Conservation (phyloP, 2,113 vertebrate species). For the Hipposideros armiger region DNA sequence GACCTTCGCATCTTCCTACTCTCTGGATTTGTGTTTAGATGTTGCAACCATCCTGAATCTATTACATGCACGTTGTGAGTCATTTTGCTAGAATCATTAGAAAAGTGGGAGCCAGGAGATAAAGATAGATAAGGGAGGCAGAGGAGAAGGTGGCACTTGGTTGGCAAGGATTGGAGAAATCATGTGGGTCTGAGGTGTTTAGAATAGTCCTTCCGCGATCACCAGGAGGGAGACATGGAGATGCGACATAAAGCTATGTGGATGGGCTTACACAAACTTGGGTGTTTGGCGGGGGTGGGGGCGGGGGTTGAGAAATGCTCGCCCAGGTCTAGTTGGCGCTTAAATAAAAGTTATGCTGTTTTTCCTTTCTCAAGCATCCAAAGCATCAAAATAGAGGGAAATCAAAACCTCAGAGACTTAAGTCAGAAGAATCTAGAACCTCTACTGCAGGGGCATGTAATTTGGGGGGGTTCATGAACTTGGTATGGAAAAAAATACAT, state of each 20-base stretch:
- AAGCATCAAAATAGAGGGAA: not conserved
- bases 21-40: not conserved
- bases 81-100: not conserved
- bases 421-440: not conserved
- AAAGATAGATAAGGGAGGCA: not conserved
- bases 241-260: not conserved
- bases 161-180: not conserved
- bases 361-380: slow-evolving; percentile 1
- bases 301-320: not conserved
- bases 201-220: not conserved
- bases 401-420: not conserved
- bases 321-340: not conserved
- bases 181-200: not conserved
- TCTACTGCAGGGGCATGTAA: not conserved
- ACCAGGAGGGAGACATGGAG: not conserved
- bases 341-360: not conserved
- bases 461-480: not conserved
- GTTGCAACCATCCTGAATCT: not conserved
- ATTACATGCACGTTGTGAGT: not conserved
- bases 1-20: not conserved
- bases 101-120: not conserved
- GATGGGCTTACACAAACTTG: no score
- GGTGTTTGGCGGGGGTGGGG: not conserved
- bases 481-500: not conserved
- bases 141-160: not conserved